Percentiles rank a stretch among this genome's conserved stretches.
Evolutionary conservation across 64 coral and sea anemone species (phyloP).

Genomic region (Orbicella faveolata): DNA sequence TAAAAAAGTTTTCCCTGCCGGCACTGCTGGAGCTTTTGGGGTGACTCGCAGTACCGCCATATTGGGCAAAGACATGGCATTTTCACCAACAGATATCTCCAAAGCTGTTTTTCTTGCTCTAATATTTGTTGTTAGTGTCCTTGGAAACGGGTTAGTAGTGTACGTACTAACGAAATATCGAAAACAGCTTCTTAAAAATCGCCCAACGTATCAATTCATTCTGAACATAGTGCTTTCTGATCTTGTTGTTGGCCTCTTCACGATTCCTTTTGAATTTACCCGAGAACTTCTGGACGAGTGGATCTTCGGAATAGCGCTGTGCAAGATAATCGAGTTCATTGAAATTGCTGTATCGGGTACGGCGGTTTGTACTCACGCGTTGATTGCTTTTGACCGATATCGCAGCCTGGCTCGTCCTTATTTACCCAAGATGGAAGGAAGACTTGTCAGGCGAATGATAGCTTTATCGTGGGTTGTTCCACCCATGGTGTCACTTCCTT

Average conservation of each 20-base stretch:
- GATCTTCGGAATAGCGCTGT: conserved; percentile 9
- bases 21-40: not conserved
- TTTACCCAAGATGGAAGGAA: conserved; percentile 31
- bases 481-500: conserved; percentile 5
- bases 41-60: no score
- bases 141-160: conserved; percentile 20
- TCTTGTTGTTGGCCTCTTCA: conserved; percentile 23
- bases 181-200: conserved; percentile 17
- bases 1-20: not conserved
- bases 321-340: conserved; percentile 44
- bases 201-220: conserved; percentile 51
- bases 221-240: conserved; percentile 48
- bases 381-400: conserved; percentile 49
- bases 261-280: conserved; percentile 49
- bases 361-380: conserved; percentile 41
- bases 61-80: not conserved
- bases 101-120: not conserved
- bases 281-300: conserved; percentile 30
- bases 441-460: conserved; percentile 22
- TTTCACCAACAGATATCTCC: not conserved
- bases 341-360: conserved; percentile 48
- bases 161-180: not conserved
- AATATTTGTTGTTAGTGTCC: not conserved
- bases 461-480: conserved; percentile 37
- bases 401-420: conserved; percentile 40